Evolutionary conservation across 1,140 invertebrate genomes (phyloP), one percentile per base, ranked within the genome.

Genomic region (Anastrepha obliqua): DNA sequence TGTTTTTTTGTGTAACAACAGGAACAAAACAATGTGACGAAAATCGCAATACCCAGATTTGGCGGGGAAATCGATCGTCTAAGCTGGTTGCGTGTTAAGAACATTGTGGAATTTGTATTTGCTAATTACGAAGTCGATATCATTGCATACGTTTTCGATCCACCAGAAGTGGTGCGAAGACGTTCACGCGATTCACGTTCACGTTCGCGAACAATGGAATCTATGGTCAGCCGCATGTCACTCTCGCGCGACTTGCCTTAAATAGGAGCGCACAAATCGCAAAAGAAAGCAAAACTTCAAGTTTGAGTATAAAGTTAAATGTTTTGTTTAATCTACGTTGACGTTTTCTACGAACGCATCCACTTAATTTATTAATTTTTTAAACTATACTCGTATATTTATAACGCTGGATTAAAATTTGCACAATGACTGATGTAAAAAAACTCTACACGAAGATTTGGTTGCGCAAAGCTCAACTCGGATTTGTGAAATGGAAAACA

Each of bases 51-150:
- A 90, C 96, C 96, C 11, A 90, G 92, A 86, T 94, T 96, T 87
- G 96, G 95, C 5, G 96, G 95, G 91, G 95, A 96, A 60, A 91
- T 96, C 8, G 96, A 96, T 90, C 90, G 94, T n/a, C 89, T 96
- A 39, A 92, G 95, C 88, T 96, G 96, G 96, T 85, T 90, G 11
- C 91, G 94, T 64, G 95, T 96, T 0, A 93, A 93, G 87, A 89
- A 90, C 4, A 91, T 95, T 86, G 89, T 96, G 42, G 92, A 94
- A 88, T 91, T 94, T 88, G 91, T 95, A 0, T 96, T 96, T 89
- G 86, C 89, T 64, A 91, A 94, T 51, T 90, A 92, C 74, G 90
- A 90, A n/a, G 91, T 94, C 51, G 91, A 94, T 39, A 94, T 95
- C n/a, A 91, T 91, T 8, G 93, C 95, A 29, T 95, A 94, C 89